Base-by-base conservation (phyloP, 2,888 invertebrate genomes). In the Tineola bisselliella region DNA sequence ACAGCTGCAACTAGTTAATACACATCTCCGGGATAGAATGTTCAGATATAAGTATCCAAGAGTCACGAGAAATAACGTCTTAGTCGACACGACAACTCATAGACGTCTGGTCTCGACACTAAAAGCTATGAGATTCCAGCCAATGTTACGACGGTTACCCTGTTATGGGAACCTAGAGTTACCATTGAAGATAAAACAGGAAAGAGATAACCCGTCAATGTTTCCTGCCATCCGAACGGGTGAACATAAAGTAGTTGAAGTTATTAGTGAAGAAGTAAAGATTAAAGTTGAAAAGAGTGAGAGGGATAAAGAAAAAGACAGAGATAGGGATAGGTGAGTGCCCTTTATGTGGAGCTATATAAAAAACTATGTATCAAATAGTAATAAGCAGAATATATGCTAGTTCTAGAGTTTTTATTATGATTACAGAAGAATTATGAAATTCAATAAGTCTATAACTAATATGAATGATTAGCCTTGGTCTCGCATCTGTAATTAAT, bases 101-200 rank as follows among this genome's bases (percentile, higher is more conserved):
- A 54, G 25, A 54, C 54, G 25, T 19, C 10, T 25, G 25, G 13
- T n/a, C 19, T 25, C 25, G 0, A 79, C 80, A 0, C 65, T 86
- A 64, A 79, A 74, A 62, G 86, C 87, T 8, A 75, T 88, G 11
- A 75, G 77, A 61, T 88, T 88, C 66, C 82, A 83, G 62, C 71
- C 81, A 0, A 76, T 78, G 1, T 81, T 83, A 0, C 74, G 81
- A 61, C 76, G 87, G 61, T 65, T 87, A 17, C 88, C 88, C 0
- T 88, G 87, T 62, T 88, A 88, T 64, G 88, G 88, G 0, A 88
- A 88, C 61, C 64, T 88, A 63, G 87, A 87, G 67, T 66, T 88
- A 62, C 86, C 87, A 0, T 68, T 84, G 17, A 86, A 87, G 66
- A 73, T 82, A 0, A 87, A 87, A 58, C 82, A 84, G 44, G 86